A percentile compares a stretch with the other conserved stretches of the same genome.
phyloP scores from a whole-genome alignment of 2,888 invertebrate species.

The Artemia sinica region DNA sequence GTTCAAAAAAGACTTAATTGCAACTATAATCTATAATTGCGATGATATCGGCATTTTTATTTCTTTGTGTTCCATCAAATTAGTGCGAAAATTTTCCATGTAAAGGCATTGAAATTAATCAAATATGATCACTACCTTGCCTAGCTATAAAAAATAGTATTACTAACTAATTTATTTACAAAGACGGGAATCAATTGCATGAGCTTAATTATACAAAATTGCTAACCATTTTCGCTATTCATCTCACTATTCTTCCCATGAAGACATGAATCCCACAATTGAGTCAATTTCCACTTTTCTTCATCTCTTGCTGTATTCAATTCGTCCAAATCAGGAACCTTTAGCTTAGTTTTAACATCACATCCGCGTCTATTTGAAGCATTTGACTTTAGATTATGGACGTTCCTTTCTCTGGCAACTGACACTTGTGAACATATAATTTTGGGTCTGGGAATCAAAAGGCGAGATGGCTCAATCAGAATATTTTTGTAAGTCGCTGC shows the following conservation, averaged over 20 bases:
- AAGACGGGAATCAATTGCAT: no score
- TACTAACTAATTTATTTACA: no score
- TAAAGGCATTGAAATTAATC: no score
- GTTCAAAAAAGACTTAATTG: no score
- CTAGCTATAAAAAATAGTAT: no score
- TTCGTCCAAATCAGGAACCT: background rate
- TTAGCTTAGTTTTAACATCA: background rate
- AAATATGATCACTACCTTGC: no score
- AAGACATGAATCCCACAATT: constrained; percentile 4
- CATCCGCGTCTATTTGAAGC: background rate
- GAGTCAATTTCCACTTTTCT: constrained; percentile 10
- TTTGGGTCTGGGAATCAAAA: background rate
- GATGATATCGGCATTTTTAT: no score
- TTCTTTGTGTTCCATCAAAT: no score
- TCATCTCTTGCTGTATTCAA: background rate
- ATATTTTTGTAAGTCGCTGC: no score
- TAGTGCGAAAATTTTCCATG: no score
- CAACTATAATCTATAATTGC: no score
- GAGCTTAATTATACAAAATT: no score
- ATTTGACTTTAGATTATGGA: background rate
- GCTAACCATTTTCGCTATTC: background rate
- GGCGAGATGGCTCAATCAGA: background rate
- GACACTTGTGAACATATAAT: constrained; percentile 10
- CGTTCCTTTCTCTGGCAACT: background rate
- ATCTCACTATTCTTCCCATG: background rate